Conservation (phyloP, 2,797 vertebrate species). For the Epinephelus awoara region DNA sequence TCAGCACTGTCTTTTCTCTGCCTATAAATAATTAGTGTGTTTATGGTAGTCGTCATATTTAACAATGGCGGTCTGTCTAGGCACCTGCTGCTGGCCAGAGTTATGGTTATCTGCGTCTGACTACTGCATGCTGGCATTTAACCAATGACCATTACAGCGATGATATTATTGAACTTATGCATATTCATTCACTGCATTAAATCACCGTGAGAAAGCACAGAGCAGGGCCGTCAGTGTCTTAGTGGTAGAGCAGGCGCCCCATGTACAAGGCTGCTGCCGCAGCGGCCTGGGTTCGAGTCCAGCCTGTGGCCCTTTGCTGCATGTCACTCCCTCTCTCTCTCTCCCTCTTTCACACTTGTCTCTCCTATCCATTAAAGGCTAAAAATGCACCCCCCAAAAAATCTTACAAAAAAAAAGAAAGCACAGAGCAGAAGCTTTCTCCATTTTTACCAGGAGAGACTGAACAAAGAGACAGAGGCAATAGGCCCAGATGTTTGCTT, state of each 20-base stretch:
- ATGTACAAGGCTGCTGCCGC: too few relatives aligned
- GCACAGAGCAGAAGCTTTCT: constrained; percentile 40
- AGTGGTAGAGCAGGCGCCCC: too few relatives aligned
- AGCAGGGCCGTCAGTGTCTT: not conserved
- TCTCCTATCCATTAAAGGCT: too few relatives aligned
- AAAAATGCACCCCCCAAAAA: too few relatives aligned
- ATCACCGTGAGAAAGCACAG: constrained; percentile 55
- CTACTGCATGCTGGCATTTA: constrained; percentile 67
- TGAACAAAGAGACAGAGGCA: constrained; percentile 47
- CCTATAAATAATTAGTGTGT: constrained; percentile 68
- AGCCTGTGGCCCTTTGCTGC: too few relatives aligned
- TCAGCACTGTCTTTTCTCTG: constrained; percentile 36
- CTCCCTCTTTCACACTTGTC: too few relatives aligned
- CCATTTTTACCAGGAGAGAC: constrained; percentile 38
- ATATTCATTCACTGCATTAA: constrained; percentile 69
- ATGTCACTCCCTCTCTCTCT: too few relatives aligned
- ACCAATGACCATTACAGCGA: constrained; percentile 70
- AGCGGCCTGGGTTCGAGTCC: too few relatives aligned
- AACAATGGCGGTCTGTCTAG: constrained; percentile 61
- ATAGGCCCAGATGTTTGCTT: constrained; percentile 62
- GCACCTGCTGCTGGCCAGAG: constrained; percentile 68
- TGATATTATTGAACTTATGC: constrained; percentile 69
- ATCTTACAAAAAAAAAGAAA: constrained; percentile 3
- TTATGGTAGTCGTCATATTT: constrained; percentile 68
- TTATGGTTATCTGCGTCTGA: constrained; percentile 68